Base-by-base conservation (phyloP, 2,797 vertebrate genomes). In the Crocodylus rhombifer region DNA sequence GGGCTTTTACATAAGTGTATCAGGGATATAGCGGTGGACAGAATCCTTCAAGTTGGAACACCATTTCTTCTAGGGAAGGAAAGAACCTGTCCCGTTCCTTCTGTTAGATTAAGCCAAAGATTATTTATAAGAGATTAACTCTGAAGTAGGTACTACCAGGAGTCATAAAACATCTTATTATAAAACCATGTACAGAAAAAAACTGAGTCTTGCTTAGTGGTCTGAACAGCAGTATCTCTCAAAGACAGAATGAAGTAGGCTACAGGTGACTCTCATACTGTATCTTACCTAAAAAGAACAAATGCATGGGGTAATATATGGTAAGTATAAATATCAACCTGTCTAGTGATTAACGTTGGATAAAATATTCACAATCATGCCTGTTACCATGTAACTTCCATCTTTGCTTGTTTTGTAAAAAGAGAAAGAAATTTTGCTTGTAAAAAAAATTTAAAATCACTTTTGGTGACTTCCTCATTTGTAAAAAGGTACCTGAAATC, bases 31-130 rank as follows among this genome's bases (percentile, higher is more conserved):
- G 25, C 23, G 71, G 88, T 25, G 12, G 8, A 51, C 13, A 90
- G 60, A 80, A 61, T 55, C 58, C 56, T 12, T 80, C 86, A 64
- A 63, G 88, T 86, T 42, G 69, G 69, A 56, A 95, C 12, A 69
- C 4, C 21, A 8, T 56, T 93, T 91, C 71, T 84, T 77, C 55
- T 4, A 79, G 42, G 87, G 84, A 88, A 91, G 90, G 21, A 23
- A 82, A 84, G 81, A 69, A 69, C 21, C 57, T 61, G 87, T 79
- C 28, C 71, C 62, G 61, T 74, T 84, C n/a, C 75, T 85, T 80
- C 86, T 36, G 84, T 93, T 82, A 93, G 77, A 75, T 86, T 84
- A 87, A 76, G 82, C 75, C 92, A 89, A 17, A 86, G 83, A 83
- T 77, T 42, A 42, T 42, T 92, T 2, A 92, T 82, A 17, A 85